A percentile compares a stretch with the other conserved stretches of the same genome.
phyloP scores from a whole-genome alignment of 2,888 invertebrate species.

The Cartodere bifasciata region DNA sequence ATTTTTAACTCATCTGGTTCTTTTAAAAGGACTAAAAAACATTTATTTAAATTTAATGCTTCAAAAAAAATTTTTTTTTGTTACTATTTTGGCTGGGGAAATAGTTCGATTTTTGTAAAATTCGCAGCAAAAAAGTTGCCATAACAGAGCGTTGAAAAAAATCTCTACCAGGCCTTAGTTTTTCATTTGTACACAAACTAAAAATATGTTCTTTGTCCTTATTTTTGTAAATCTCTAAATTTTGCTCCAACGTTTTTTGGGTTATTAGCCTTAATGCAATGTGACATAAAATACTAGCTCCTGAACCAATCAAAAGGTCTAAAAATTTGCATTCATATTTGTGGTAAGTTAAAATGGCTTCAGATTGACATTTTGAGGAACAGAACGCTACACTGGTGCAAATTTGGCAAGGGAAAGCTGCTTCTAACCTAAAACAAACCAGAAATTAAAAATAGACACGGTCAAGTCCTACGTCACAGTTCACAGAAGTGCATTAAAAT shows the following conservation, averaged over 20 bases:
- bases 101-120: constrained; percentile 54
- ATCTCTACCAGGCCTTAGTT: constrained; percentile 49
- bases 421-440: constrained; percentile 37
- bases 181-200: constrained; percentile 53
- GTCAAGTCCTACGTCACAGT: no score
- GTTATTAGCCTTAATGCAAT: constrained; percentile 68
- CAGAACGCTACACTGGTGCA: constrained; percentile 74
- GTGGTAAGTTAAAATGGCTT: constrained; percentile 55
- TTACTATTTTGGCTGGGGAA: constrained; percentile 34
- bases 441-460: not conserved
- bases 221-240: constrained; percentile 38
- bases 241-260: constrained; percentile 43
- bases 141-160: constrained; percentile 64
- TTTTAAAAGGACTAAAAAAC: constrained; percentile 19
- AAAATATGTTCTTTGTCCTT: constrained; percentile 39
- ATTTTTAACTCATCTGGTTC: constrained; percentile 39
- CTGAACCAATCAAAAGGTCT: constrained; percentile 58
- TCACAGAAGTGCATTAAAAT: no score
- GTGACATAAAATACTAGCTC: constrained; percentile 69
- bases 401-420: constrained; percentile 56
- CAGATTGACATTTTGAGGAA: constrained; percentile 48
- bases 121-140: constrained; percentile 61
- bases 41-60: constrained; percentile 6
- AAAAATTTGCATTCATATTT: constrained; percentile 61
- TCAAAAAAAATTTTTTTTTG: not conserved